Base-by-base conservation (phyloP, 2,888 invertebrate genomes). In the Coleophora flavipennella region DNA sequence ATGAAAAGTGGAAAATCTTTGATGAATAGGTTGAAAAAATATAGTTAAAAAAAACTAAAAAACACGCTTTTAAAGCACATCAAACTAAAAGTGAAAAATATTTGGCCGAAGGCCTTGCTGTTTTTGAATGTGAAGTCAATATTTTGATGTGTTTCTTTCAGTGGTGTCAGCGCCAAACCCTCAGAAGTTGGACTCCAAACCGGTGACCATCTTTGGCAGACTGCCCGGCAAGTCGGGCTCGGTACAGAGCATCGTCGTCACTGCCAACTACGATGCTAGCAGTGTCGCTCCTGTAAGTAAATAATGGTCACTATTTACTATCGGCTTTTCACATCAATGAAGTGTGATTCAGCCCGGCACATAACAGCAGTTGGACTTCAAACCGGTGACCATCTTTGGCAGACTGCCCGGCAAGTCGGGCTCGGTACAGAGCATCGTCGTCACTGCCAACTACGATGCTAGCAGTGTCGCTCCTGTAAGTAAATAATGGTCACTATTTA, bases 361-460 rank as follows among this genome's bases (percentile, higher is more conserved):
- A n/a, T n/a, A n/a, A n/a, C 86, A 90, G 3, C 90, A 91, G 59
- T 83, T 90, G 50, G 95, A 96, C 55, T 90, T 93, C 26, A 93
- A 93, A 72, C 89, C 97, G 12, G 90, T 92, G n/a, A 94, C 94
- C 4, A 85, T 98, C 36, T 91, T 95, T 67, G 96, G 95, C 13
- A 93, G 92, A 73, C 78, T 96, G 46, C 85, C 90, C 8, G 95
- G 95, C 0, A 83, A 87, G 48, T 89, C 91, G 13, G 89, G 89
- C 29, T 87, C 92, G 40, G 81, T 93, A 2, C 95, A 96, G 38
- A 94, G 96, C 8, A 92, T 99, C 47, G 91, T 95, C 2, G 83
- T 99, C 37, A 94, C 96, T 3, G 94, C 98, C 0, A 94, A 98
- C 84, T 96, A 98, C 58, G 99, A 99, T 65, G 91, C 96, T 12